Evolutionary conservation across 2,113 vertebrate species (phyloP).

Genomic region (Oryzias melastigma): DNA sequence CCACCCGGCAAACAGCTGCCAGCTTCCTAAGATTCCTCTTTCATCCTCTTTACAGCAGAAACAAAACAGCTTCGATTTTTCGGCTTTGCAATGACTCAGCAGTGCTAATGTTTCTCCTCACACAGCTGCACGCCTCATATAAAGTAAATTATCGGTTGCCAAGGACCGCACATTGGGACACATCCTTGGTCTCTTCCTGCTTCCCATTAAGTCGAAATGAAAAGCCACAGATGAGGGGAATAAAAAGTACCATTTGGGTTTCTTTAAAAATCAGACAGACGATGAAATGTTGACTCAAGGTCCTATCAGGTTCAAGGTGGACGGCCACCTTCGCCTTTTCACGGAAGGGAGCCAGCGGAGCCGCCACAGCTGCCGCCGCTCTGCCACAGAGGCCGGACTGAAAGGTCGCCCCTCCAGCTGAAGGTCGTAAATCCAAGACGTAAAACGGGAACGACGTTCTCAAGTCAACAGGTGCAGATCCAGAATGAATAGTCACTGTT

Average conservation of each 20-base stretch:
- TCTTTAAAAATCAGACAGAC: slow-evolving; percentile 54
- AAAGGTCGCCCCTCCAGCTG: slow-evolving; percentile 72
- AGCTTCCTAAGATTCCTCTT: slow-evolving; percentile 49
- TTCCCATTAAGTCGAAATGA: slow-evolving; percentile 38
- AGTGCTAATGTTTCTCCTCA: slow-evolving; percentile 49
- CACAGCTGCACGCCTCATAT: slow-evolving; percentile 55
- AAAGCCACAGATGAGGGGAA: slow-evolving; percentile 40
- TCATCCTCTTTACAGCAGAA: slow-evolving; percentile 30
- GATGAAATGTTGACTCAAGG: slow-evolving; percentile 48
- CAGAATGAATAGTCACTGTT: slow-evolving; percentile 56
- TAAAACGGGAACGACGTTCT: slow-evolving; percentile 65
- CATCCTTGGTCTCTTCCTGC: slow-evolving; percentile 52
- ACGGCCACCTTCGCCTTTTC: slow-evolving; percentile 15
- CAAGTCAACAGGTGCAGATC: slow-evolving; percentile 71
- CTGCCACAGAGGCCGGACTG: slow-evolving; percentile 44
- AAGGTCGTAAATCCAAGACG: slow-evolving; percentile 70
- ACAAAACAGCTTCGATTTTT: slow-evolving; percentile 40
- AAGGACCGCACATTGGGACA: slow-evolving; percentile 52
- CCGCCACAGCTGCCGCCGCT: slow-evolving; percentile 64
- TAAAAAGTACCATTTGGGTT: slow-evolving; percentile 40
- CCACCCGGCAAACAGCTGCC: slow-evolving; percentile 44
- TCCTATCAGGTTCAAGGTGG: slow-evolving; percentile 61
- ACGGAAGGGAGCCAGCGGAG: slow-evolving; percentile 56
- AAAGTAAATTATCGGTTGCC: slow-evolving; percentile 39
- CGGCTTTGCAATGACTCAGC: slow-evolving; percentile 58